These are phyloP conservation scores for Agrotis puta DNA, from an alignment of 2,888 invertebrate species.

Conservation along the genomic window DNA sequence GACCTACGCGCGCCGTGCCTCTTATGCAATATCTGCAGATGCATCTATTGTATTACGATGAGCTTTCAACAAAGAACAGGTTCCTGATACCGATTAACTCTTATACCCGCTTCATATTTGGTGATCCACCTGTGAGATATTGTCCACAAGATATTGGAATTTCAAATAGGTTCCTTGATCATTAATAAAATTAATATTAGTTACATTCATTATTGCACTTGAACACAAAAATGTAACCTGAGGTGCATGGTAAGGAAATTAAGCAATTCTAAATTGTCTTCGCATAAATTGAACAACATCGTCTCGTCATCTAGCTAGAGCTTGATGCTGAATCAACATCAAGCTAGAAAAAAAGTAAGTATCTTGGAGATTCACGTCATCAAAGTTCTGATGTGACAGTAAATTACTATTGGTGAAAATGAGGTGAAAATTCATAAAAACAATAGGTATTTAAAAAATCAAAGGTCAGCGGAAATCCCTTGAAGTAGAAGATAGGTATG, in stretches of 20 bases:
- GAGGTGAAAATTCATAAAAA: neutral
- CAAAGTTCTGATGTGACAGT: neutral
- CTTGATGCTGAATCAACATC: no score
- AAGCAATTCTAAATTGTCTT: no score
- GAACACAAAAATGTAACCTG: no score
- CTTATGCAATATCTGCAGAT: conserved; percentile 40
- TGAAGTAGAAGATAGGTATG: no score
- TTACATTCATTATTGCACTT: no score
- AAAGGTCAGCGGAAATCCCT: no score
- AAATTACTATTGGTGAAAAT: neutral
- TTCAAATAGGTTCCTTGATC: no score
- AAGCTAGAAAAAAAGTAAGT: no score
- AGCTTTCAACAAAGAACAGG: conserved; percentile 61
- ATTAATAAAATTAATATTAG: no score
- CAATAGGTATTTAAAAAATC: neutral
- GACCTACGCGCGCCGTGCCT: conserved; percentile 2
- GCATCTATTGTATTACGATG: conserved; percentile 53
- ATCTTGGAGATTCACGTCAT: no score
- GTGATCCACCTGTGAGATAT: conserved; percentile 15
- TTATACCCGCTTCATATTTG: neutral
- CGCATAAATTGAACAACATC: neutral
- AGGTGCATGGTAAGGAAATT: no score
- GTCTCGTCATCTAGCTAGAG: neutral
- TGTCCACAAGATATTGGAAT: no score
- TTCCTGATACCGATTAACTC: conserved; percentile 30